Evolutionary conservation across 2,797 vertebrate species (phyloP), one percentile per base, ranked within the genome.

Genomic region (Sciurus vulgaris): DNA sequence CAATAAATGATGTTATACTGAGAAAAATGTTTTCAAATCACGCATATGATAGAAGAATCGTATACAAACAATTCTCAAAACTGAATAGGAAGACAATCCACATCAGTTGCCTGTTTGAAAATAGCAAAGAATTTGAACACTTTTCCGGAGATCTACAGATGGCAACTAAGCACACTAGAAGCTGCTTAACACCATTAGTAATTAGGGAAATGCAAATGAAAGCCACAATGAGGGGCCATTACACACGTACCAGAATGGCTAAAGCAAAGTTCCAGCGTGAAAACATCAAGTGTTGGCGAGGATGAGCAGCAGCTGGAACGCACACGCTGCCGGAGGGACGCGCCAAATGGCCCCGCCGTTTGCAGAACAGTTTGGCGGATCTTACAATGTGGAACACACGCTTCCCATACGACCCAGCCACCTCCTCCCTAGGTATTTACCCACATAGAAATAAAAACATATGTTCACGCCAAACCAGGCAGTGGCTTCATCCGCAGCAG

Each of bases 401-500:
- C 63, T 65, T 9, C 26, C 26, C 77, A 28, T 13, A 35, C 9
- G 47, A 54, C 38, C 20, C 76, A 61, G n/a, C 18, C 20, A 5
- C 24, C 47, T 24, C 15, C 26, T 17, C 41, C 30, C 51, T 63
- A 70, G 8, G 14, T 35, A 72, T 70, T 54, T 12, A 28, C 61
- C 86, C 61, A 69, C 72, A 74, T 20, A 77, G 67, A 63, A 70
- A 47, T 22, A 5, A 51, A 93, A 84, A 51, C 24, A 6, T 1
- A 9, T 28, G 24, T 3, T 10, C 41, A 33, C 28, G 49, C 73
- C 77, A 18, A 87, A 92, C 73, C 4, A n/a, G 14, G 15, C 0
- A n/a, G 41, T 0, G 1, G 44, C 69, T 86, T 61, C 33, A 2
- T 24, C 9, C 10, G 0, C 2, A 54, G 38, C 0, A 54, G 28